Evolutionary conservation across 2,888 invertebrate species (phyloP), one percentile per base, ranked within the genome.

Genomic region (Troilus luridus): DNA sequence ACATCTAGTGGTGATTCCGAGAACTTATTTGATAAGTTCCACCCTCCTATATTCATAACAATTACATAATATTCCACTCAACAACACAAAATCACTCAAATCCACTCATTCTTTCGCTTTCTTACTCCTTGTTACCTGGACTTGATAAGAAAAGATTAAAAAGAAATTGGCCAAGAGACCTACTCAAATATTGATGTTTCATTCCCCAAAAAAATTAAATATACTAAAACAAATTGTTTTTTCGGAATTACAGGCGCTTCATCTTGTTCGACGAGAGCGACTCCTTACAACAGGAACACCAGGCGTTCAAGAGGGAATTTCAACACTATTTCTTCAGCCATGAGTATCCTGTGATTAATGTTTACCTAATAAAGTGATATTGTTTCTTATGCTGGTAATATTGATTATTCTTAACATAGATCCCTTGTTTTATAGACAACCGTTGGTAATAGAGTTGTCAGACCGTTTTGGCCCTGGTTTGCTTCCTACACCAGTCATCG

Each of bases 261-360:
- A 27, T 56, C 88, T 24, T 60, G 10, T 60, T n/a, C 59, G 12
- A 62, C 21, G 8, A 88, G 88, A 27, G 10, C 60, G 24, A 14
- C 56, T 12, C 88, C 59, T 41, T 59, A 88, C 14, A 59, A 62
- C 24, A 89, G 89, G 54, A 89, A 64, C 62, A 62, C 27, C 27
- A 62, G 89, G 27, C 60, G 89, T 54, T n/a, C 41, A 62, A 89
- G 89, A 64, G 89, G 62, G 64, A 89, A 89, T 64, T 89, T 89
- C 64, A 27, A 24, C n/a, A 54, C 62, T 62, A 60, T 89, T 64
- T 54, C 89, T 64, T 62, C 89, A 64, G 88, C 88, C n/a, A 89
- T 89, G 89, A 89, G 64, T 64, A 64, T 89, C 62, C 89, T 89
- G 89, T 89, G 64, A 89, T 62, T 89, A 89, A 85, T 85, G 56